Evolutionary conservation across 2,113 vertebrate species (phyloP).

Genomic region (Arizona elegans): DNA sequence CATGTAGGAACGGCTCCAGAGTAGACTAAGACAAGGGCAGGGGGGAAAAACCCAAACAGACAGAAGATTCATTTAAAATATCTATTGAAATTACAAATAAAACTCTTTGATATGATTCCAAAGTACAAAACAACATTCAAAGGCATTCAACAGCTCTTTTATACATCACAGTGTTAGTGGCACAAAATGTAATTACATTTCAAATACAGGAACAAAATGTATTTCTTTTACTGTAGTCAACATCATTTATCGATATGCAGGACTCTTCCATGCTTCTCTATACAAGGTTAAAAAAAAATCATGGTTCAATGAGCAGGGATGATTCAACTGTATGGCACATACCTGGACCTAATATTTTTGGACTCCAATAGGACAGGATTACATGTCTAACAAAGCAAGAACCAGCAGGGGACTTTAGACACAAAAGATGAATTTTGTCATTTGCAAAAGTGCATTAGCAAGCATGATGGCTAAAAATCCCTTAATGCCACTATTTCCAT

Average conservation of each 20-base stretch:
- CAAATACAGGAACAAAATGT: slow-evolving; percentile 60
- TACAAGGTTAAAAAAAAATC: slow-evolving; percentile 67
- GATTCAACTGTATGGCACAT: slow-evolving; percentile 43
- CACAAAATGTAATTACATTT: slow-evolving; percentile 74
- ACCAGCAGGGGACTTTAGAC: slow-evolving; percentile 32
- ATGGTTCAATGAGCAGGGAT: slow-evolving; percentile 53
- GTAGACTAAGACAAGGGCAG: not conserved
- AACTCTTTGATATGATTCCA: slow-evolving; percentile 58
- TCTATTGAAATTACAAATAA: slow-evolving; percentile 76
- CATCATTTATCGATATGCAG: slow-evolving; percentile 64
- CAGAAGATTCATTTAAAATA: slow-evolving; percentile 70
- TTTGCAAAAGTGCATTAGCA: slow-evolving; percentile 12
- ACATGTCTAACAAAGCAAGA: slow-evolving; percentile 35
- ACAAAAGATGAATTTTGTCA: slow-evolving; percentile 41
- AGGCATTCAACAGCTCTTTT: slow-evolving; percentile 72
- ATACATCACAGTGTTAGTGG: slow-evolving; percentile 91
- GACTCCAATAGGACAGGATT: slow-evolving; percentile 36
- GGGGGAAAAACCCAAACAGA: not conserved
- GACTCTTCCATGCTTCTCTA: slow-evolving; percentile 69
- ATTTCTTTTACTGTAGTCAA: slow-evolving; percentile 57
- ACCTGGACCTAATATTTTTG: slow-evolving; percentile 48
- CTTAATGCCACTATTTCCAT: slow-evolving; percentile 1
- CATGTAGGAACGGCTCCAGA: not conserved
- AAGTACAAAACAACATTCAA: slow-evolving; percentile 76
- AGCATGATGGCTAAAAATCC: not conserved